Conservation (phyloP, 2,797 vertebrate genomes). For the Poeciliopsis turneri region DNA sequence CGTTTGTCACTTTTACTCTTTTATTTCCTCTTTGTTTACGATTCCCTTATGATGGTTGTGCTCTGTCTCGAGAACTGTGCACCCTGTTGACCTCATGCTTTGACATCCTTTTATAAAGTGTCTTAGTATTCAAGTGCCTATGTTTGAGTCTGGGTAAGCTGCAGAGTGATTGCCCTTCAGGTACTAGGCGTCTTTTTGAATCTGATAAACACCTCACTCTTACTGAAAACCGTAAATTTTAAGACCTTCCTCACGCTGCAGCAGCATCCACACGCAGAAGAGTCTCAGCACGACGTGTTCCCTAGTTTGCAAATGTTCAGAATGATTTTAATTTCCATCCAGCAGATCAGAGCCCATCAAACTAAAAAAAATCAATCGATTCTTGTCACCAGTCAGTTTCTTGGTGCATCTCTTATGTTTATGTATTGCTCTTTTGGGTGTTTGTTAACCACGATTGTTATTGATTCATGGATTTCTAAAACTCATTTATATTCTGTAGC, state of each 20-base stretch:
- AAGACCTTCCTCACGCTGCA: not conserved
- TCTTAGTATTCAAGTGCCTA: not conserved
- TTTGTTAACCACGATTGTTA: not conserved
- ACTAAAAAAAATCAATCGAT: not conserved
- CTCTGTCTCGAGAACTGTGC: too few species aligned
- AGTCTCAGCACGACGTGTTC: not conserved
- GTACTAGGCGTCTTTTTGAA: not conserved
- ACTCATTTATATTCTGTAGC: conserved; percentile 24
- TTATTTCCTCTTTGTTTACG: not conserved
- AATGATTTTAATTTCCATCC: not conserved
- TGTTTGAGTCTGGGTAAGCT: not conserved
- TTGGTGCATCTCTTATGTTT: not conserved
- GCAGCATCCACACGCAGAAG: not conserved
- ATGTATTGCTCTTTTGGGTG: not conserved
- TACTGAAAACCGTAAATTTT: not conserved
- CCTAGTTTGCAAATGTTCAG: not conserved
- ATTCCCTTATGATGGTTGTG: not conserved
- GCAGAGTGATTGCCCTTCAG: not conserved
- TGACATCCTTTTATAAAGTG: not conserved
- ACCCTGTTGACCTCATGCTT: not conserved
- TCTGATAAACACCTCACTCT: not conserved
- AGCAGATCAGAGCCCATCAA: not conserved
- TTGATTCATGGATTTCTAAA: not conserved
- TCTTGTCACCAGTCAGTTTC: not conserved
- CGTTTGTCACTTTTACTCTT: not conserved